Base-by-base conservation (phyloP, 2,888 invertebrate species). In the Saturnia japonica region DNA sequence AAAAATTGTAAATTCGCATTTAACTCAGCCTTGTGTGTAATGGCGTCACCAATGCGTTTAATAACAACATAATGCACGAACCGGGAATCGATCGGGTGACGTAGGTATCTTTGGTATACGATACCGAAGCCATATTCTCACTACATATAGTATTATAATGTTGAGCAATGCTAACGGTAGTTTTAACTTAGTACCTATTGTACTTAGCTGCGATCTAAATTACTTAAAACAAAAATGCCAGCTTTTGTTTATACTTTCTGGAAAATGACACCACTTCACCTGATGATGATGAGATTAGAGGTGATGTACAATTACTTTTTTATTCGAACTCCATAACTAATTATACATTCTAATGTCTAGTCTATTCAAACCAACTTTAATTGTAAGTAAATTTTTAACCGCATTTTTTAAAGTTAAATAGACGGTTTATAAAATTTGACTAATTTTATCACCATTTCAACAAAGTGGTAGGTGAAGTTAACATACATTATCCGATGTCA, bases 51-150 rank as follows among this genome's bases (percentile, higher is more conserved):
- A 25, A 25, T 9, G 6, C 25, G 19, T 60, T 25, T 28, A 60
- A 28, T 6, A 28, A 28, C 57, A 25, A 28, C 73, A 69, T 73
- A 69, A 69, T 73, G 70, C 70, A 72, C 71, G 64, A 64, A 64
- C 40, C 34, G 64, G 40, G 64, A 64, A 64, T 64, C 40, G 64
- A 64, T 64, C 64, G 64, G 40, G 11, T 42, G 42, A 4, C 16
- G 45, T 12, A 22, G 34, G 47, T 62, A 43, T 47, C 42, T 54
- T 22, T 45, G 71, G 64, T 62, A 71, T 62, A 19, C 25, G 71
- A 71, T 71, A 71, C 68, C 16, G 71, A 71, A 71, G 62, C 68
- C 71, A n/a, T 68, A 68, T 47, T 60, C 16, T n/a, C 25, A 43
- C 16, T 68, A 54, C 22, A n/a, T 54, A 22, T 54, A 54, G n/a